phyloP scores from a whole-genome alignment of 2,113 vertebrate genomes.

The Amphiprion ocellaris region DNA sequence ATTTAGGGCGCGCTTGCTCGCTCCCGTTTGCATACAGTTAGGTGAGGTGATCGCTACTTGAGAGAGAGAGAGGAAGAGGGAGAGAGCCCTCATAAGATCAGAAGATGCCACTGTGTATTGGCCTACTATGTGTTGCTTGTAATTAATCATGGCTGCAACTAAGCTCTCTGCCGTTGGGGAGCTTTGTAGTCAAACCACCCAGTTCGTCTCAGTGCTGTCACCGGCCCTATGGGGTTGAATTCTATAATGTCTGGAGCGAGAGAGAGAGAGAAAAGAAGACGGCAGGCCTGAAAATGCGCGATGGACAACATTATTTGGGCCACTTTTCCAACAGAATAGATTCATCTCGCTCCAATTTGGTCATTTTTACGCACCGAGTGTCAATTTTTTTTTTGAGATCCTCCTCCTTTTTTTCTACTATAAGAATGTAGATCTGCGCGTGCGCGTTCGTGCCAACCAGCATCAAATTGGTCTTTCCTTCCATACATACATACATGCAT shows the following conservation, averaged over 20 bases:
- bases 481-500: slow-evolving; percentile 16
- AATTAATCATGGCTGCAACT: slow-evolving; percentile 68
- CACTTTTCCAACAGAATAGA: slow-evolving; percentile 13
- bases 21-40: slow-evolving; percentile 69
- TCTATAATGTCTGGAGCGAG: slow-evolving; percentile 35
- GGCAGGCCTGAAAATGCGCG: slow-evolving; percentile 56
- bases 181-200: slow-evolving; percentile 64
- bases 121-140: slow-evolving; percentile 68
- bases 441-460: slow-evolving; percentile 21
- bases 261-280: neutral
- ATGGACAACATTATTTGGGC: slow-evolving; percentile 28
- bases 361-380: slow-evolving; percentile 20
- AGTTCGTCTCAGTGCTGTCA: slow-evolving; percentile 31
- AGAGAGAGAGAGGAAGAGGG: slow-evolving; percentile 20
- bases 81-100: slow-evolving; percentile 34
- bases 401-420: slow-evolving; percentile 42
- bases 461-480: slow-evolving; percentile 49
- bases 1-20: slow-evolving; percentile 73
- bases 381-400: neutral
- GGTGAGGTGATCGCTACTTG: slow-evolving; percentile 58
- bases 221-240: slow-evolving; percentile 46
- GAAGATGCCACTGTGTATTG: slow-evolving; percentile 60
- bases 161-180: slow-evolving; percentile 54
- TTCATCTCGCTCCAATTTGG: slow-evolving; percentile 5
- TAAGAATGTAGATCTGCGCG: slow-evolving; percentile 58